phyloP scores from a whole-genome alignment of 2,113 vertebrate species.

The Trogon melanurus region DNA sequence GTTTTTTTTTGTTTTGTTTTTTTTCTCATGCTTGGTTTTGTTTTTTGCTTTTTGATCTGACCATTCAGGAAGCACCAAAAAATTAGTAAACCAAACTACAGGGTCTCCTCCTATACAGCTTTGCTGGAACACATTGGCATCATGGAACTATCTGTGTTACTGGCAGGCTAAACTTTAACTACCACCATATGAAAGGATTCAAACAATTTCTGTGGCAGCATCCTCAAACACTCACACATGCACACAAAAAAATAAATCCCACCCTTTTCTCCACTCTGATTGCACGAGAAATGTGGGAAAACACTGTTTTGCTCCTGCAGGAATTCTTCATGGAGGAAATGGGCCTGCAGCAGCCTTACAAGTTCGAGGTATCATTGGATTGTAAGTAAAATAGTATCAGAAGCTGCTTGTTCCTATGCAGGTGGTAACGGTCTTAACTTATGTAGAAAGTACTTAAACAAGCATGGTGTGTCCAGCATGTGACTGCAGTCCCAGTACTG shows the following conservation, averaged over 20 bases:
- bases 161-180: not conserved
- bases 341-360: not conserved
- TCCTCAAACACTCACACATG: not conserved
- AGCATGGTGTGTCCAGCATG: not conserved
- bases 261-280: not conserved
- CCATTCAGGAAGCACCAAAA: not conserved
- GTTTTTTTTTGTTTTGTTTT: not conserved
- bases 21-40: not conserved
- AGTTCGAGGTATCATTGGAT: not conserved
- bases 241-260: not conserved
- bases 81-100: not conserved
- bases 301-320: not conserved
- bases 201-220: not conserved
- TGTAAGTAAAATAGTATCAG: not conserved
- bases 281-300: not conserved
- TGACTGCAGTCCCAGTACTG: not conserved
- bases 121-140: accelerated
- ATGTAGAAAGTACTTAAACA: not conserved
- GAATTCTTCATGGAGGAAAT: not conserved
- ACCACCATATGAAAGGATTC: not conserved
- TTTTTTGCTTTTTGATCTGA: not conserved
- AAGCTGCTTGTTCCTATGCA: not conserved
- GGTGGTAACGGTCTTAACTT: not conserved
- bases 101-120: not conserved
- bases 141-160: not conserved